Percentiles rank a stretch among this genome's conserved stretches.
Conservation (phyloP, 2,113 vertebrate genomes). For the Baryphthengus martii region DNA sequence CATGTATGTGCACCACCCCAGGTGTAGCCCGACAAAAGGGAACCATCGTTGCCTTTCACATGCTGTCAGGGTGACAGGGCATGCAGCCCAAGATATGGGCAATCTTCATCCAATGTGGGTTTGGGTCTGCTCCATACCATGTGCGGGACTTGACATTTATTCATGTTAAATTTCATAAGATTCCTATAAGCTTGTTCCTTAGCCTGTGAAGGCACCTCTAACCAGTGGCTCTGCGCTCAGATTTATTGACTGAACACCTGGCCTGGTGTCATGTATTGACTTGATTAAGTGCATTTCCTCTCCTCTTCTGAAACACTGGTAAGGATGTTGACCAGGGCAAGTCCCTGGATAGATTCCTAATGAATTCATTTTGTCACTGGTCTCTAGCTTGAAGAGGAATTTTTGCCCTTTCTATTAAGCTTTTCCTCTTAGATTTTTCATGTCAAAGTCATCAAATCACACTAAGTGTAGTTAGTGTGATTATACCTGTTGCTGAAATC, state of each 20-base stretch:
- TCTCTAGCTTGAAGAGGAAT: background rate
- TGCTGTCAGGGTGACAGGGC: background rate
- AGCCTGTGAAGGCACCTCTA: background rate
- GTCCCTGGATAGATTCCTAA: background rate
- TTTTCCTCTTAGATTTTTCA: background rate
- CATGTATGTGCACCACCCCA: background rate
- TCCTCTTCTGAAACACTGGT: background rate
- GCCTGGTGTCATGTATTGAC: background rate
- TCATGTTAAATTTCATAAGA: background rate
- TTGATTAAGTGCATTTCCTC: background rate
- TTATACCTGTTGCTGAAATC: background rate
- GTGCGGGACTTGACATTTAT: background rate
- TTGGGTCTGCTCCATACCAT: background rate
- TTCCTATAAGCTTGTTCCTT: background rate
- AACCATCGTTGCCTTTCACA: background rate
- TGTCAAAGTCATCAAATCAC: background rate
- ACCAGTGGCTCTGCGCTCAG: background rate
- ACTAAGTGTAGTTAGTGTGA: background rate
- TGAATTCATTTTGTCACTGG: background rate
- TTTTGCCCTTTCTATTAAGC: background rate
- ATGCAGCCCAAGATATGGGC: background rate
- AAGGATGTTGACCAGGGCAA: background rate
- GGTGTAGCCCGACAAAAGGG: background rate
- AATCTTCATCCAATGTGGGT: background rate
- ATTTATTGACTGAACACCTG: background rate